Evolutionary conservation across 1,140 invertebrate species (phyloP), one percentile per base, ranked within the genome.

Genomic region (Atopsyche davidsoni): DNA sequence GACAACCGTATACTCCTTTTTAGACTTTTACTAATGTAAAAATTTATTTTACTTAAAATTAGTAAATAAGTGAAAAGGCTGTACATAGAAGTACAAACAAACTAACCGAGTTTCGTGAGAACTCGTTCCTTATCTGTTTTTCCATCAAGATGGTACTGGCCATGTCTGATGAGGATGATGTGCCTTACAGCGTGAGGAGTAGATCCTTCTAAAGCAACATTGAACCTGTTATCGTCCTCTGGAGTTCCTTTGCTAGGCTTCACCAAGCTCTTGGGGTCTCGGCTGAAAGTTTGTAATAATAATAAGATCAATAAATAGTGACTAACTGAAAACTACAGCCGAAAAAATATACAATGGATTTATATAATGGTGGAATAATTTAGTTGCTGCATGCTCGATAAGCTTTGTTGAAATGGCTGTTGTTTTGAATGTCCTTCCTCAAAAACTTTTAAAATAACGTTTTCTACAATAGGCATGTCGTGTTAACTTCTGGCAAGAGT

Each of bases 161-260:
- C 96, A 73, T 99, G 96, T 24, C 96, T 78, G 54, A 99, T 87
- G 4, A 98, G 76, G 56, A 98, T 78, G 22, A 98, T 65, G 67
- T 98, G 87, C 24, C 95, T 72, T 0, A 80, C 76, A 2, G 85
- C 85, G 64, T 79, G 92, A 1, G 89, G 70, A 53, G 76, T 85
- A 3, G 73, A 64, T 10, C 76, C 76, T 58, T 82, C 79, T 35
- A 77, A 60, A 55, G 80, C 64, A 59, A 78, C 72, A 62, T 85
- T 83, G 28, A 73, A 77, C 40, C 75, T 66, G 59, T 86, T 85
- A 34, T 85, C 77, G 55, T 82, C 78, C 22, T 74, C 69, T 4
- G 77, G 70, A 47, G 65, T 70, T 55, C 62, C 54, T 51, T 73
- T 76, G 34, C 66, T 58, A 9, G 86, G 84, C 52, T 83, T 82